Evolutionary conservation across 2,113 vertebrate genomes (phyloP).

Genomic region (Tenrec ecaudatus): DNA sequence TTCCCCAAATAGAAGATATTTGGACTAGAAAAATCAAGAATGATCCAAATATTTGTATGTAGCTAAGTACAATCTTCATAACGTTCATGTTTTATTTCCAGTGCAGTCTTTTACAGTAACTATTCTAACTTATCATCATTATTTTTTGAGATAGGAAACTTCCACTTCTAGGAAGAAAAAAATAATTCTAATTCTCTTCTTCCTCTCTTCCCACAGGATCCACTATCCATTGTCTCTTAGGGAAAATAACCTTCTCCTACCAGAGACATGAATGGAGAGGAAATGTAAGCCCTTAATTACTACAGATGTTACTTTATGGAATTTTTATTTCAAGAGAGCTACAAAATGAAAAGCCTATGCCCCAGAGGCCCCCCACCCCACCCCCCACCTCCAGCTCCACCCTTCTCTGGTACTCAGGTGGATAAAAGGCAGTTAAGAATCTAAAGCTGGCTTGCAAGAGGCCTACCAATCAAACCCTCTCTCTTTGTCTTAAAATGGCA

Average conservation of each 20-base stretch:
- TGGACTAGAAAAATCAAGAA: constrained; percentile 6
- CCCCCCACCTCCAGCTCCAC: background rate
- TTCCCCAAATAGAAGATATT: background rate
- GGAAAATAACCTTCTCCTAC: constrained; percentile 73
- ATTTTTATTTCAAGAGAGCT: constrained; percentile 73
- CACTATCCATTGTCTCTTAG: constrained; percentile 63
- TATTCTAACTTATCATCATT: background rate
- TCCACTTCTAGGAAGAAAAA: constrained; percentile 71
- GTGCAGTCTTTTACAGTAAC: background rate
- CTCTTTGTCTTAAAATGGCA: constrained; percentile 60
- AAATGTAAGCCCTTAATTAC: constrained; percentile 67
- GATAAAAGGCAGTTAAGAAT: constrained; percentile 65
- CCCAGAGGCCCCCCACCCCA: background rate
- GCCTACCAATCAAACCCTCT: constrained; percentile 43
- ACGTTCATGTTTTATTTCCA: background rate
- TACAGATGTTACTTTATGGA: constrained; percentile 69
- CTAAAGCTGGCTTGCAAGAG: constrained; percentile 56
- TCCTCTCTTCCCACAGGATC: constrained; percentile 56
- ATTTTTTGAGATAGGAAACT: constrained; percentile 32
- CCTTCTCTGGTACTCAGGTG: constrained; percentile 50
- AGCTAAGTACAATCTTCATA: background rate
- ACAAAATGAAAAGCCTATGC: constrained; percentile 61
- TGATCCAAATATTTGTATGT: background rate
- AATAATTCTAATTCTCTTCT: constrained; percentile 61
- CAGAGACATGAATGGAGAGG: constrained; percentile 69